Conservation (phyloP, 2,113 vertebrate species). For the Pelecanoides urinatrix region DNA sequence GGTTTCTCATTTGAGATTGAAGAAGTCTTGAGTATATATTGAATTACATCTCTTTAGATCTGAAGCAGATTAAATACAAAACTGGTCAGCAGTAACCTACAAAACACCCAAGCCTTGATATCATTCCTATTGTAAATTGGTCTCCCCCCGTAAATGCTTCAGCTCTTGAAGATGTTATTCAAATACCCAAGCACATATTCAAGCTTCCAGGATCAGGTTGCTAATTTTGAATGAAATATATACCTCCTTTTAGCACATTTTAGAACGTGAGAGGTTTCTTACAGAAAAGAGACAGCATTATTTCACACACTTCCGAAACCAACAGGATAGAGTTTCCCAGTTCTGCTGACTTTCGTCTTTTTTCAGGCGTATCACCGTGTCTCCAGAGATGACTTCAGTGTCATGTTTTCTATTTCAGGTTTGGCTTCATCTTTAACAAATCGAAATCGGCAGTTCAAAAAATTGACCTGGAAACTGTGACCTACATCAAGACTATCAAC, state of each 20-base stretch:
- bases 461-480: conserved; percentile 92
- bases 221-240: not conserved
- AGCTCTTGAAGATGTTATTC: not conserved
- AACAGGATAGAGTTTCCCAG: not conserved
- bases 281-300: not conserved
- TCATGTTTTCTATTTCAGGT: conserved; percentile 72
- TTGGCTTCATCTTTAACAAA: conserved; percentile 91
- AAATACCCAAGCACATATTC: not conserved
- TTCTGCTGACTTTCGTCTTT: not conserved
- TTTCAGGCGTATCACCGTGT: accelerated
- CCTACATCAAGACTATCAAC: conserved; percentile 85
- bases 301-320: accelerated
- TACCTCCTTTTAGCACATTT: not conserved
- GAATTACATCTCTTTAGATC: not conserved
- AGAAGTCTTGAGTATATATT: not conserved
- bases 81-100: not conserved
- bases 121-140: not conserved
- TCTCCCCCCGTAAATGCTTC: not conserved
- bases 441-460: conserved; percentile 83
- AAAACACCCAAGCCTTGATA: not conserved
- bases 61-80: not conserved
- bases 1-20: not conserved
- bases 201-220: not conserved
- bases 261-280: not conserved
- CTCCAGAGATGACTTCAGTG: not conserved